Conservation (phyloP, 2,797 vertebrate species). For the Coregonus sp. region DNA sequence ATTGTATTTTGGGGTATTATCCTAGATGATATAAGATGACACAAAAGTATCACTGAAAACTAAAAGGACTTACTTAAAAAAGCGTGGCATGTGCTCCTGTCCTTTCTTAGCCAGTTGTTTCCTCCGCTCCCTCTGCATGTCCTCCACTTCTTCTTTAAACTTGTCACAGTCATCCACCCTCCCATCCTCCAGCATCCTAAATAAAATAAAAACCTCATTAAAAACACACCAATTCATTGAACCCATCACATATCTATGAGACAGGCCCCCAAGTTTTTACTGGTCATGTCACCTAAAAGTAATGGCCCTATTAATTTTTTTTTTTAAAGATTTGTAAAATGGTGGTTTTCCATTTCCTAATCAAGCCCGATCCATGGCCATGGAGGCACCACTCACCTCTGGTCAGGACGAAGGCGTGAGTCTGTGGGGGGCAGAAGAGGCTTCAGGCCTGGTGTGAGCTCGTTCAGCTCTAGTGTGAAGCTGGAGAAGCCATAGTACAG, state of each 20-base stretch:
- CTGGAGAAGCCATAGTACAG: constrained; percentile 89
- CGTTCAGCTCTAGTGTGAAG: constrained; percentile 92
- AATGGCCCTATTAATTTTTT: not conserved
- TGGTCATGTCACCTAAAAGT: not conserved
- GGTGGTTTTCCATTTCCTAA: not conserved
- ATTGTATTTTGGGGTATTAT: not conserved
- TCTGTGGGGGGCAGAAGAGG: constrained; percentile 87
- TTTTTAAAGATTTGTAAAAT: no score
- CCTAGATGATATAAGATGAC: not conserved
- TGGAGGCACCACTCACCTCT: constrained; percentile 72
- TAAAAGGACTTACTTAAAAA: constrained; percentile 84
- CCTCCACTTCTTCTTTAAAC: constrained; percentile 87
- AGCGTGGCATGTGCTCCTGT: constrained; percentile 83
- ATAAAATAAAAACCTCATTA: not conserved
- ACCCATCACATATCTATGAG: not conserved
- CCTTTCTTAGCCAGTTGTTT: constrained; percentile 82
- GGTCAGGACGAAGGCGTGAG: constrained; percentile 88
- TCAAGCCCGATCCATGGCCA: not conserved
- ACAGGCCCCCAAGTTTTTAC: not conserved
- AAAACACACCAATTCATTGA: no score
- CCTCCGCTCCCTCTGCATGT: constrained; percentile 83
- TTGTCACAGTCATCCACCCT: constrained; percentile 81
- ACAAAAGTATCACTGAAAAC: not conserved
- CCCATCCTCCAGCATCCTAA: constrained; percentile 91
- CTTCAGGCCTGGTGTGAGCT: constrained; percentile 80